Evolutionary conservation across 2,888 invertebrate genomes (phyloP), one percentile per base, ranked within the genome.

Genomic region (Sisyra nigra): DNA sequence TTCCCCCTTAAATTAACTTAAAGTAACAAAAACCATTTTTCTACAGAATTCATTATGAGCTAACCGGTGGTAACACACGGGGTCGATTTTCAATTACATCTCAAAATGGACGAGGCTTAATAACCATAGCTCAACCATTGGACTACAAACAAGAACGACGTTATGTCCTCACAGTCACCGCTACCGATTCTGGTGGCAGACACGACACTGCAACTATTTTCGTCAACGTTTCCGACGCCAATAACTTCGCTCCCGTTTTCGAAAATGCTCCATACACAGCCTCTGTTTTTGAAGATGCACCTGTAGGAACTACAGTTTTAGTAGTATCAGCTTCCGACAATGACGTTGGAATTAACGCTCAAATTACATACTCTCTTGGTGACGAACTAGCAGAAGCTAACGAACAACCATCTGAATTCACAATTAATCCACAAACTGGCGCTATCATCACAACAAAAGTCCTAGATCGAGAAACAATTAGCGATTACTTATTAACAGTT

Each of bases 281-380:
- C 2, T 80, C 81, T 42, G 82, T 93, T 0, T 87, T 89, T 55
- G 97, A 98, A 68, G 92, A 96, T 62, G 84, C 89, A 0, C 83
- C 87, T 0, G 66, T 91, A 15, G 96, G 94, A 0, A 86, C 88
- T 0, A 92, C 92, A 0, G 89, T 97, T 0, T 67, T 93, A 0
- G 84, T 92, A 0, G 87, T 97, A 0, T 82, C 85, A 1, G 94
- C 97, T 0, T 81, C 82, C 0, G 97, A 97, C 59, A 85, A 84
- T 46, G 97, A 97, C 63, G 89, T 92, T 2, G 96, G 94, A 0
- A 74, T 91, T 38, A 97, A 97, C 65, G 94, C 94, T 0, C 83
- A 85, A 60, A 81, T 87, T 37, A 80, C 83, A 0, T 87, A 87
- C 59, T 77, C 78, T 13, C 65, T 87, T 18, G 77, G 76, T 39